Conservation (phyloP, 2,888 invertebrate genomes). For the Physocephala rufipes region DNA sequence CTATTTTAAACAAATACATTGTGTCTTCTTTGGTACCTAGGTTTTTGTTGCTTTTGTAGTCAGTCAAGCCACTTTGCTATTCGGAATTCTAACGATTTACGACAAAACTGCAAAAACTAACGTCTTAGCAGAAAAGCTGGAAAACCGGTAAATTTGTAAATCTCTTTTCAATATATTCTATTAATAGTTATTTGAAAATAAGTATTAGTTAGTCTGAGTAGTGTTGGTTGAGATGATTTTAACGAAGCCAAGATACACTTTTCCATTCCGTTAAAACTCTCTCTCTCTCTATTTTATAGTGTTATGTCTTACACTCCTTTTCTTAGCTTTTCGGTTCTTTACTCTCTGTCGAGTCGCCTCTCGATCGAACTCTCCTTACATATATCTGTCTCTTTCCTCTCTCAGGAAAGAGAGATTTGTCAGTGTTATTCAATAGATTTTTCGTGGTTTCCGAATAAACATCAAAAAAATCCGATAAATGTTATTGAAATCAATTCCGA, state of each 20-base stretch:
- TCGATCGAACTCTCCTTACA: too few relatives aligned
- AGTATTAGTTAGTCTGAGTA: not conserved
- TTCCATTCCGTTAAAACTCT: not conserved
- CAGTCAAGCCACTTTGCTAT: not conserved
- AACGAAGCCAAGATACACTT: not conserved
- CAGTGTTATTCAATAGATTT: too few relatives aligned
- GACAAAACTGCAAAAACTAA: slow-evolving; percentile 14
- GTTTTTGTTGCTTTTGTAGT: not conserved
- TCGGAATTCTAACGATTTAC: slow-evolving; percentile 30
- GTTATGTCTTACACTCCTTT: too few relatives aligned
- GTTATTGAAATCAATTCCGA: too few relatives aligned
- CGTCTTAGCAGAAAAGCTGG: slow-evolving; percentile 40
- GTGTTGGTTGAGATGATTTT: not conserved
- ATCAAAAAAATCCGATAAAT: too few relatives aligned
- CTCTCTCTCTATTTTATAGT: not conserved
- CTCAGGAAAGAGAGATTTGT: too few relatives aligned
- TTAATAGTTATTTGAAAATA: not conserved
- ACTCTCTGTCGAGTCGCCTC: too few relatives aligned
- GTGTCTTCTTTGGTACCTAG: too few relatives aligned
- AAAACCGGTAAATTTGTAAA: slow-evolving; percentile 47
- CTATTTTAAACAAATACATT: too few relatives aligned
- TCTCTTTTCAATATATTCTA: slow-evolving; percentile 14
- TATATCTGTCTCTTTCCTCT: too few relatives aligned
- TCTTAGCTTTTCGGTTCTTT: too few relatives aligned
- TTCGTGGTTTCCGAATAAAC: too few relatives aligned